These are phyloP conservation scores for Vannuccia rotundouncinata DNA, from an alignment of 2,888 invertebrate species.

Conservation along the genomic window DNA sequence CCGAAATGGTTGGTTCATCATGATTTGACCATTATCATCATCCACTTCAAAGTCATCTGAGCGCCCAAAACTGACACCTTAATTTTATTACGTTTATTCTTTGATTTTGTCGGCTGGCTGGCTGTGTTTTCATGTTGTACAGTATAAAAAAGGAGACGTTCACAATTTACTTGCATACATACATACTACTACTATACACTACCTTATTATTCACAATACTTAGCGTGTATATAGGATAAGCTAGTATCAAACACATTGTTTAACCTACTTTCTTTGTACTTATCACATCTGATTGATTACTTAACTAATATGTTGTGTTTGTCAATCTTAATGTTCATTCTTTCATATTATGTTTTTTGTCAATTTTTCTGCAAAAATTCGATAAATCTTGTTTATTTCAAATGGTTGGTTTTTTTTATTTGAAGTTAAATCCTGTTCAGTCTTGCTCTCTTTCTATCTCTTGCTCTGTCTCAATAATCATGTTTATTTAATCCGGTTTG, in stretches of 20 bases:
- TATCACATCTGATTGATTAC: background rate
- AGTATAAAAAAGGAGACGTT: background rate
- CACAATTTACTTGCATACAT: background rate
- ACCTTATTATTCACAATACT: background rate
- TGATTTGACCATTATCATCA: no score
- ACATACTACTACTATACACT: background rate
- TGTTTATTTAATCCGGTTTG: background rate
- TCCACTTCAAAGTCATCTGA: no score
- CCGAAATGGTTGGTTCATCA: no score
- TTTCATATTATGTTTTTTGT: background rate
- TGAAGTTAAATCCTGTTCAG: background rate
- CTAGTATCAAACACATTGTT: background rate
- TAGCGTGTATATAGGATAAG: background rate
- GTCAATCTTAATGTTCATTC: background rate
- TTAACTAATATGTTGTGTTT: background rate
- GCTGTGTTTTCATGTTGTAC: background rate
- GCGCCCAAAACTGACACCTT: no score
- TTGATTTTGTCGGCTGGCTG: background rate
- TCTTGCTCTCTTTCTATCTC: background rate
- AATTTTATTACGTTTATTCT: no score
- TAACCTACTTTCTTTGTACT: background rate
- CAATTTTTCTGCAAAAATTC: background rate
- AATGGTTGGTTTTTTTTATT: background rate
- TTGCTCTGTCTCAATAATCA: background rate
- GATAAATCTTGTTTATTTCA: background rate